Evolutionary conservation across 2,888 invertebrate genomes (phyloP).

Genomic region (Cataglyphis albicans): DNA sequence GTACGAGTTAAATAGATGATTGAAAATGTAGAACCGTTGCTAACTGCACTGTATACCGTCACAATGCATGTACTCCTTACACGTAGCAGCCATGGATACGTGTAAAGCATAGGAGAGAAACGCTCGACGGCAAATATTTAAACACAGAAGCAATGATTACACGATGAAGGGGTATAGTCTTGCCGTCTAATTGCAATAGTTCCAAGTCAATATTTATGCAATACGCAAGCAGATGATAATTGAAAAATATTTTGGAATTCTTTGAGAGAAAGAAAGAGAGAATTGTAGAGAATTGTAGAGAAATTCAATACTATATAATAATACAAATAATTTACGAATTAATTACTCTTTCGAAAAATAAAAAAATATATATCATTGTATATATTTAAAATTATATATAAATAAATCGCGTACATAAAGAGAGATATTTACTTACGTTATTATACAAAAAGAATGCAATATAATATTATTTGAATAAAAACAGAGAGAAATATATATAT

Average conservation of each 20-base stretch:
- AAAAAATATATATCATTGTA: background rate
- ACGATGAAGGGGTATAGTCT: constrained; percentile 32
- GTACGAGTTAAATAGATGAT: constrained; percentile 34
- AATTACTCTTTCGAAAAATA: background rate
- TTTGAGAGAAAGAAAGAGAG: background rate
- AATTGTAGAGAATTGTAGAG: background rate
- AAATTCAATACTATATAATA: background rate
- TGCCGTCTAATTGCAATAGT: constrained; percentile 37
- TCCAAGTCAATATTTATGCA: constrained; percentile 19
- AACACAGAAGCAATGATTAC: constrained; percentile 45
- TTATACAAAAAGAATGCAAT: background rate
- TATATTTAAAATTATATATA: background rate
- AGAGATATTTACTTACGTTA: background rate
- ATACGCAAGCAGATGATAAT: background rate
- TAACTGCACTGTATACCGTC: constrained; percentile 26
- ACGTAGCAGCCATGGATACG: constrained; percentile 40
- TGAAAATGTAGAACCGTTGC: constrained; percentile 29
- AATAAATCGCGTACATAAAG: background rate
- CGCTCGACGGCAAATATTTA: constrained; percentile 47
- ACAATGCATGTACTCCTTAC: constrained; percentile 50
- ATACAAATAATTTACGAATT: background rate
- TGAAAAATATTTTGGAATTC: background rate
- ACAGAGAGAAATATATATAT: too few relatives aligned
- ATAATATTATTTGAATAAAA: background rate
- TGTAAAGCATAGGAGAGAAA: constrained; percentile 55